Evolutionary conservation across 2,888 invertebrate genomes (phyloP).

Genomic region (Petrolisthes manimaculis): DNA sequence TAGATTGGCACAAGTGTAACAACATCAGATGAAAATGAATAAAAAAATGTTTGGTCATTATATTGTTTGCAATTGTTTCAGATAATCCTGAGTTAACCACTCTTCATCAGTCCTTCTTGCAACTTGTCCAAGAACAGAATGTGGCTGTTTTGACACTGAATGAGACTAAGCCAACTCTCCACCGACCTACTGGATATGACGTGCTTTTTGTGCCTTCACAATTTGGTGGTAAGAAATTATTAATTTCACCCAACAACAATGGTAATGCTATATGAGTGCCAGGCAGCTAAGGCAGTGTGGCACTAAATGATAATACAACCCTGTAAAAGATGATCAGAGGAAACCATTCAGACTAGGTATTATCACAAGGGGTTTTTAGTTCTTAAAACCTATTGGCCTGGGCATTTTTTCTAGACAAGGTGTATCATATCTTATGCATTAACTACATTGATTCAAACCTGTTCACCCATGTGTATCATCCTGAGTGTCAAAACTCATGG

Average conservation of each 20-base stretch:
- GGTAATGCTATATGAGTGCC: no score
- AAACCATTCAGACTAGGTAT: no score
- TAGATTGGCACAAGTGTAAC: neutral
- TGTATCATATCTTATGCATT: no score
- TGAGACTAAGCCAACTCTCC: conserved; percentile 34
- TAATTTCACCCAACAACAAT: conserved; percentile 8
- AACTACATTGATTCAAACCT: no score
- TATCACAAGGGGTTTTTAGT: no score
- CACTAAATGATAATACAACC: no score
- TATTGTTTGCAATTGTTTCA: conserved; percentile 20
- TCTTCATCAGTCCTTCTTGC: conserved; percentile 33
- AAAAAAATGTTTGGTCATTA: neutral
- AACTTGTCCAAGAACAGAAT: conserved; percentile 17
- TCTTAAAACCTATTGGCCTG: no score
- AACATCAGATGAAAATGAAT: neutral
- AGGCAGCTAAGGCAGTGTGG: neutral
- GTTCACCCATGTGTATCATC: no score
- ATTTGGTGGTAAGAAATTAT: conserved; percentile 31
- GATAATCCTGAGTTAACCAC: conserved; percentile 31
- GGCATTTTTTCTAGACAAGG: no score
- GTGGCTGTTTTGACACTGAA: conserved; percentile 40
- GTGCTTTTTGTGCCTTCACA: conserved; percentile 39
- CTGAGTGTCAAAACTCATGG: no score
- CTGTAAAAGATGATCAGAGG: no score
- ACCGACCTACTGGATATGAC: conserved; percentile 24